A percentile compares a stretch with the other conserved stretches of the same genome.
Evolutionary conservation across 2,113 vertebrate species (phyloP).

Genomic region (Galeopterus variegatus): DNA sequence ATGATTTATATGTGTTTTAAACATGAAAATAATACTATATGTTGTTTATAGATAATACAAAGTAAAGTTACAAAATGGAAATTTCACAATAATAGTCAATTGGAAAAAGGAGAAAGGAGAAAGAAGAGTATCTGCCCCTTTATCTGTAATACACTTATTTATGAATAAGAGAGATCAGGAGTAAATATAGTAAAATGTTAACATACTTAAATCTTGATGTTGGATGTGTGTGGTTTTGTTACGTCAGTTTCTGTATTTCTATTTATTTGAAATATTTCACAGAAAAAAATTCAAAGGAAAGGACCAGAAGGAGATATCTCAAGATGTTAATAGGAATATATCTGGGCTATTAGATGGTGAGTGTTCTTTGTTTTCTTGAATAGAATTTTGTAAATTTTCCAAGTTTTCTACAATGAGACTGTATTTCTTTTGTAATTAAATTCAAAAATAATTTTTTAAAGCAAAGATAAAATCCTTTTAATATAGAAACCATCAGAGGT

Average conservation of each 20-base stretch:
- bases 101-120: background rate
- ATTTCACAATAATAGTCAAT: background rate
- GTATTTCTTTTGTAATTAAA: conserved; percentile 28
- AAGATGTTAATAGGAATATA: background rate
- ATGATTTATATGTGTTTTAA: background rate
- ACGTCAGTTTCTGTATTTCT: background rate
- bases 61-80: conserved; percentile 25
- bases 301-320: background rate
- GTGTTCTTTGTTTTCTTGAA: background rate
- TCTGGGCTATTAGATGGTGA: background rate
- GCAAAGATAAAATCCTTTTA: conserved; percentile 29
- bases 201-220: background rate
- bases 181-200: background rate
- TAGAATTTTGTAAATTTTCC: conserved; percentile 52
- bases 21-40: background rate
- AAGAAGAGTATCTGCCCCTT: background rate
- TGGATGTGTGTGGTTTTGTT: background rate
- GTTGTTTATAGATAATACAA: background rate
- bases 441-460: conserved; percentile 19
- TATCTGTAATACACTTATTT: background rate
- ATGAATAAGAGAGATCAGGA: background rate
- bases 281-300: conserved; percentile 18
- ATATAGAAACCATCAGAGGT: background rate
- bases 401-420: conserved; percentile 44
- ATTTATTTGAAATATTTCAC: conserved; percentile 30